Base-by-base conservation (phyloP, 2,797 vertebrate species). In the Knipowitschia caucasica region DNA sequence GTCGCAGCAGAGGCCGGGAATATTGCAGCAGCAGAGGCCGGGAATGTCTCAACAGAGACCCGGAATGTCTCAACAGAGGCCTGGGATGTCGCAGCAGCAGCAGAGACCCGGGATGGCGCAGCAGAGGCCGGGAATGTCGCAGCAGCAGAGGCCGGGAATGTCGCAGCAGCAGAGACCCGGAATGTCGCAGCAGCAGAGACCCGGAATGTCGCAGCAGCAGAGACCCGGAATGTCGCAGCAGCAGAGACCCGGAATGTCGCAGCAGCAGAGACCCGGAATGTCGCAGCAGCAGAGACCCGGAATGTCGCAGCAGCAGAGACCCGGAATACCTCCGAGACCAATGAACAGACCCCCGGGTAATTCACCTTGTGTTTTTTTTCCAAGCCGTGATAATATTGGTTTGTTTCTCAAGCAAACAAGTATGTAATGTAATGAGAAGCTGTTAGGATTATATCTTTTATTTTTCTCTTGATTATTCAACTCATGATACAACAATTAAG, bases 281-380 rank as follows among this genome's bases (percentile, higher is more conserved):
- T 8, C 8, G 56, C 73, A 88, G 56, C 73, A 88, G 21, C 66
- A 73, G 1, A 77, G 82, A 15, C 43, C 43, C 1, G 43, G 43
- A 9, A 17, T 45, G 43, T 3, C 4, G 56, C 73, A 89, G 24
- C 64, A 76, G 80, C 49, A 23, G 15, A 60, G 91, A 73, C 83
- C 89, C 36, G 91, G 91, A 53, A 90, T 83, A 56, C 31, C 31
- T 11, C 39, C 11, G 5, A 45, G 43, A 52, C 81, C 77, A 56
- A 77, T 82, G 75, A 81, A 73, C 60, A 82, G 84, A 64, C 84
- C 83, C 25, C 87, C 89, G 88, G 96, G 95, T 98, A 93, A 74
- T 9, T 49, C n/a, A 25, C 18, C 17, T 18, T 38, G 0, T 31
- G 7, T 18, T 50, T 36, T 2, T 50, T n/a, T n/a, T n/a, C n/a